Percentiles rank a stretch among this genome's conserved stretches.
These are phyloP conservation scores for Strix occidentalis DNA, from an alignment of 2,797 vertebrate species.

Conservation along the genomic window DNA sequence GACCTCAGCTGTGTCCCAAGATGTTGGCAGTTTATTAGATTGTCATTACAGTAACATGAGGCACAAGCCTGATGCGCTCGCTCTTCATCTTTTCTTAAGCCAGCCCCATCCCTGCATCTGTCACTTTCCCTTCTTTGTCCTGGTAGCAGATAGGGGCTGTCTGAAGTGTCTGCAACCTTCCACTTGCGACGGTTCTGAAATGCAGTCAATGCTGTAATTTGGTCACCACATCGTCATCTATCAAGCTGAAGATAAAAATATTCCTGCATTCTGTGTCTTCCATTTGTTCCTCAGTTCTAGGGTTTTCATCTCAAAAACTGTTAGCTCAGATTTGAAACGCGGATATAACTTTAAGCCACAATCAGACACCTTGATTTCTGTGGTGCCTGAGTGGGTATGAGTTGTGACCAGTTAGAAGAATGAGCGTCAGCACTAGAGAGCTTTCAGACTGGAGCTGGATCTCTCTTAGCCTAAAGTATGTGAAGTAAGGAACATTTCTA, in stretches of 20 bases:
- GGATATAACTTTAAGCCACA: background rate
- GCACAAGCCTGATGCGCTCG: background rate
- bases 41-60: background rate
- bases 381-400: accelerated
- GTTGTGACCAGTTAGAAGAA: background rate
- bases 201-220: background rate
- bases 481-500: background rate
- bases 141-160: background rate
- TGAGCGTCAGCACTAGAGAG: background rate
- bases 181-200: background rate
- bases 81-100: background rate
- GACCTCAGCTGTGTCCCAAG: background rate
- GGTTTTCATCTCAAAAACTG: background rate
- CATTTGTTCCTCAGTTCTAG: background rate
- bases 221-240: background rate
- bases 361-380: background rate
- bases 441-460: background rate
- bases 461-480: background rate
- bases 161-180: background rate
- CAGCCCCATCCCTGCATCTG: background rate
- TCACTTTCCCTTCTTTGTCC: background rate
- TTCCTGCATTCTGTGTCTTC: background rate
- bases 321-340: background rate
- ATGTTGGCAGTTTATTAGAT: background rate
- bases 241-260: background rate